These are phyloP conservation scores for Caenorhabditis panamensis DNA, from an alignment of 2,888 invertebrate genomes.

Conservation along the genomic window DNA sequence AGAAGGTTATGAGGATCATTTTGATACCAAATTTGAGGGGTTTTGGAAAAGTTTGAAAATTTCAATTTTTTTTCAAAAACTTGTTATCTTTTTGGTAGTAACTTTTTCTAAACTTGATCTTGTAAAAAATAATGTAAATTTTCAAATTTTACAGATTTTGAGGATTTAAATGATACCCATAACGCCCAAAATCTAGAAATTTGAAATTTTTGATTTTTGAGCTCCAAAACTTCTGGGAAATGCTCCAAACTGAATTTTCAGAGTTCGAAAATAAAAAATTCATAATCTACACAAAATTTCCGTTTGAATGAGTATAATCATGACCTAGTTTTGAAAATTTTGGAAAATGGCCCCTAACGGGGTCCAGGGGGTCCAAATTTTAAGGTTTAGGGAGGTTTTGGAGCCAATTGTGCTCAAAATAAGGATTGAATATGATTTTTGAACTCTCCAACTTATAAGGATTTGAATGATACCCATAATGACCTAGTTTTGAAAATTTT, in stretches of 20 bases:
- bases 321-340: no score
- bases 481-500: no score
- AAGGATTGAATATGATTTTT: no score
- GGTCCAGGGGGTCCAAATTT: neutral
- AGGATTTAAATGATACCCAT: neutral
- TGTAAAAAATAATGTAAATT: neutral
- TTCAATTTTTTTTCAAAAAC: neutral
- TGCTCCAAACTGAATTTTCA: constrained; percentile 5
- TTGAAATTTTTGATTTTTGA: neutral
- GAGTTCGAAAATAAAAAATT: no score
- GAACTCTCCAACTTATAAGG: no score
- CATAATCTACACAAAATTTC: no score
- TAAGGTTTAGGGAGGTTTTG: neutral
- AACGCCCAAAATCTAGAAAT: neutral
- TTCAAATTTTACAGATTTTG: neutral
- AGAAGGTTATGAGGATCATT: neutral
- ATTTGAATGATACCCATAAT: no score
- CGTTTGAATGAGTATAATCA: constrained; percentile 10
- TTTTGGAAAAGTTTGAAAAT: neutral
- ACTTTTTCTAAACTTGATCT: no score
- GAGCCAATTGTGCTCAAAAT: neutral
- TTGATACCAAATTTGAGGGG: neutral
- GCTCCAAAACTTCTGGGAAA: neutral
- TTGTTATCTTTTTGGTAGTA: no score
- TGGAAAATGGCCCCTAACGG: no score